Percentiles rank a stretch among this genome's conserved stretches.
Conservation (phyloP, 1,140 invertebrate species). For the Palaemon carinicauda region DNA sequence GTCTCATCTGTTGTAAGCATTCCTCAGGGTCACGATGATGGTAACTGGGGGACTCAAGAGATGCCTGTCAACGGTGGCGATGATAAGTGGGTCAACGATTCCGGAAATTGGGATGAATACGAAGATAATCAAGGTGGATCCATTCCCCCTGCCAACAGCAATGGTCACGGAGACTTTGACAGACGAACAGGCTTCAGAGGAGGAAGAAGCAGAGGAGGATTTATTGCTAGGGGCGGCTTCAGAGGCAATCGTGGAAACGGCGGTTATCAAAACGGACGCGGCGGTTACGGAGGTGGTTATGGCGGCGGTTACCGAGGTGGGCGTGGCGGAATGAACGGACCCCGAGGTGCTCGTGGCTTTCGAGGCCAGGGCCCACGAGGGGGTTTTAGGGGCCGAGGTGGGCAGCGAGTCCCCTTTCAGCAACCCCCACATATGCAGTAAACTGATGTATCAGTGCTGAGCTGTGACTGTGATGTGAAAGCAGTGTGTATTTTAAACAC, state of each 20-base stretch:
- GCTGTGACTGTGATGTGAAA: slow-evolving; percentile 26
- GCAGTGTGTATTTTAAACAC: neutral
- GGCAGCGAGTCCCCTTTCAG: neutral
- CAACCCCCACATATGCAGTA: slow-evolving; percentile 39
- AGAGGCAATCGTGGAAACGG: slow-evolving; percentile 24
- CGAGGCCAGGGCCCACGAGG: slow-evolving; percentile 41
- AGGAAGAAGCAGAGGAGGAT: slow-evolving; percentile 15
- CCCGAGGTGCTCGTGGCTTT: slow-evolving; percentile 35
- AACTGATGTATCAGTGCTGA: neutral
- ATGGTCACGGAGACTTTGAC: slow-evolving; percentile 32
- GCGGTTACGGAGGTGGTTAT: slow-evolving; percentile 26
- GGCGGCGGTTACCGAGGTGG: slow-evolving; percentile 37
- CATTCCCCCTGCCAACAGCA: neutral
- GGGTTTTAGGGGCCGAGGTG: slow-evolving; percentile 36
- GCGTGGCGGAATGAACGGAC: slow-evolving; percentile 44
- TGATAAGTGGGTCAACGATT: slow-evolving; percentile 32
- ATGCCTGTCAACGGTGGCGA: slow-evolving; percentile 48
- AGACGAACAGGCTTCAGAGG: slow-evolving; percentile 4
- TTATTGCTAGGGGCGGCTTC: slow-evolving; percentile 10
- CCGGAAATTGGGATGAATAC: slow-evolving; percentile 40
- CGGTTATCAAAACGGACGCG: slow-evolving; percentile 15
- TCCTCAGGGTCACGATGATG: slow-evolving; percentile 18
- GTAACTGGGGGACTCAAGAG: slow-evolving; percentile 32
- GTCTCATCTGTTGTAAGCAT: neutral
- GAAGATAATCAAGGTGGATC: slow-evolving; percentile 25